Evolutionary conservation across 2,888 invertebrate species (phyloP).

Genomic region (Plebejus argus): DNA sequence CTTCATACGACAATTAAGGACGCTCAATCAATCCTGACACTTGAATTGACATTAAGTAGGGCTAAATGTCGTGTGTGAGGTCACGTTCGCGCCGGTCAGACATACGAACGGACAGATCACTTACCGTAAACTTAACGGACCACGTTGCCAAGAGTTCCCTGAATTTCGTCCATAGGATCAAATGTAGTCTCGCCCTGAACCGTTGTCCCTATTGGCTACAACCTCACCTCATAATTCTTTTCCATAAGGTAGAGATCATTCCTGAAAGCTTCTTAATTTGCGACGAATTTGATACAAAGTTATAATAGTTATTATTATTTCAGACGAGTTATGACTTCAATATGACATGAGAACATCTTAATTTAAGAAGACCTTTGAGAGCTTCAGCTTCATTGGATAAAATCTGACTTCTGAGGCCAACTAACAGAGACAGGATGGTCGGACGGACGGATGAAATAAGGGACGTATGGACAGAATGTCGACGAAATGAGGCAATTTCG

Average conservation of each 20-base stretch:
- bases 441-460: background rate
- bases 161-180: no score
- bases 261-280: no score
- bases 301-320: no score
- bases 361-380: background rate
- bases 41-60: conserved; percentile 27
- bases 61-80: conserved; percentile 29
- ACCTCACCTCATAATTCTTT: no score
- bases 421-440: background rate
- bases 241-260: no score
- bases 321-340: background rate
- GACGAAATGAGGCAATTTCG: conserved; percentile 33
- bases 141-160: background rate
- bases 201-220: no score
- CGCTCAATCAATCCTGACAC: conserved; percentile 28
- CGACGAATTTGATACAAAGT: no score
- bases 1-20: conserved; percentile 22
- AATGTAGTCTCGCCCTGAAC: no score
- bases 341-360: background rate
- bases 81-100: conserved; percentile 6
- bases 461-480: conserved; percentile 7
- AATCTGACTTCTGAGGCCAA: background rate
- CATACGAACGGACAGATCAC: background rate
- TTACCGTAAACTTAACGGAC: background rate
- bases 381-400: background rate